These are phyloP conservation scores for Athene cunicularia DNA, from an alignment of 2,113 vertebrate species.

Conservation along the genomic window DNA sequence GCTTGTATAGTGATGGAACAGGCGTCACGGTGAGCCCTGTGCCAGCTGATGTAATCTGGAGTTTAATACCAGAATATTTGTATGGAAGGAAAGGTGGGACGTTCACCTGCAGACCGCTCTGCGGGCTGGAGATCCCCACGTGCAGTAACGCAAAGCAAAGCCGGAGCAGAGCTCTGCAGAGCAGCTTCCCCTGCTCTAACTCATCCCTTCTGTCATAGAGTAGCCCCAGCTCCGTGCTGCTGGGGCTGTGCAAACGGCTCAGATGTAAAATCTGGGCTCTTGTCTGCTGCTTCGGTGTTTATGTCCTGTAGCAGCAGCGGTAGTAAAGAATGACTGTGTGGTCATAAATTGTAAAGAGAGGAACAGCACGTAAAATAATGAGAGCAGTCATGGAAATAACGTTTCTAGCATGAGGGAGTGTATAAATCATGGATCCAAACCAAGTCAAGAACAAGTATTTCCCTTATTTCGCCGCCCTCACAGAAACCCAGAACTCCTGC, in stretches of 20 bases:
- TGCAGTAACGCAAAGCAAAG: neutral
- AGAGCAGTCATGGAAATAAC: neutral
- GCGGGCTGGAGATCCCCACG: neutral
- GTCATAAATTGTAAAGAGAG: neutral
- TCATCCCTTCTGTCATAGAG: accelerated
- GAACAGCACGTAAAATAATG: accelerated
- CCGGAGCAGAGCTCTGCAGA: neutral
- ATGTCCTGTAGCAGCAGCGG: neutral
- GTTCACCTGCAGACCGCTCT: neutral
- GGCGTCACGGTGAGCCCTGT: accelerated
- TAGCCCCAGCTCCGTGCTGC: neutral
- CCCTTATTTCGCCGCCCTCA: neutral
- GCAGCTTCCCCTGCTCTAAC: neutral
- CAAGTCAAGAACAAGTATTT: neutral
- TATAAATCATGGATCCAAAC: neutral
- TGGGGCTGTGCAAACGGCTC: neutral
- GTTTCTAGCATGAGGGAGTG: neutral
- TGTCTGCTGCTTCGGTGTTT: neutral
- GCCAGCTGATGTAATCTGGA: no score
- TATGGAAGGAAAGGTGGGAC: neutral
- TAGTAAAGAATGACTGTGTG: neutral
- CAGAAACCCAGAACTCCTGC: neutral
- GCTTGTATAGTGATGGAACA: neutral
- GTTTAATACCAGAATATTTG: neutral
- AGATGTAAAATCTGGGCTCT: neutral